Conservation (phyloP, 2,888 invertebrate genomes). For the Rapana venosa region DNA sequence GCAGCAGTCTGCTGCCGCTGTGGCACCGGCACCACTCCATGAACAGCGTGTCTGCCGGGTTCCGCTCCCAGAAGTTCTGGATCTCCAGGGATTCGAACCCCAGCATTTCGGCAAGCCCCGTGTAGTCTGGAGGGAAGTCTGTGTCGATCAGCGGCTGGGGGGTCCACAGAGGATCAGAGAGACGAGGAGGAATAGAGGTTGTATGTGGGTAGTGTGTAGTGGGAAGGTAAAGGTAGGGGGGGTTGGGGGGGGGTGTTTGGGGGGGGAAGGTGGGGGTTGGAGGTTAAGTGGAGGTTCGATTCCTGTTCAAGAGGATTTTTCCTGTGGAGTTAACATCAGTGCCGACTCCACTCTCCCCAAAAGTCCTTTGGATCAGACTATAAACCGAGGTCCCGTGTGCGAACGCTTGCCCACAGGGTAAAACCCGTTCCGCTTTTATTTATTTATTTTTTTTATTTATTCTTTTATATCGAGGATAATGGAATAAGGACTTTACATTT, state of each 20-base stretch:
- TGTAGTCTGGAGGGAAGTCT: conserved; percentile 30
- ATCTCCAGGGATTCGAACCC: conserved; percentile 41
- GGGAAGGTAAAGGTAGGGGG: not conserved
- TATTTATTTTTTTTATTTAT: too few species aligned
- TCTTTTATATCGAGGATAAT: too few species aligned
- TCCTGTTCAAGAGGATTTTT: too few species aligned
- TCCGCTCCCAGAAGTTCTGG: conserved; percentile 38
- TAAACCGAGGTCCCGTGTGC: too few species aligned
- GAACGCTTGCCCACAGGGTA: too few species aligned
- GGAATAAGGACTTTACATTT: too few species aligned
- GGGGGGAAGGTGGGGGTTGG: not conserved
- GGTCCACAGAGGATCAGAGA: too few species aligned
- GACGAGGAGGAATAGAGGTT: not conserved
- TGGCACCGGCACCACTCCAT: not conserved
- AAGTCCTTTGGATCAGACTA: too few species aligned
- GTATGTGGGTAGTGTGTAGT: not conserved
- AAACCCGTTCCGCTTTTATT: too few species aligned
- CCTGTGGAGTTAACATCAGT: too few species aligned
- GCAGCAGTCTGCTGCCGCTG: not conserved
- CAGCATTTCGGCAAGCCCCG: conserved; percentile 34
- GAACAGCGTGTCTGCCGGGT: conserved; percentile 24
- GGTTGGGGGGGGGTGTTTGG: not conserved
- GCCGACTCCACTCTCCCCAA: too few species aligned
- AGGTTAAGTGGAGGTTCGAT: not conserved
- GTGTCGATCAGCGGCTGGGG: not conserved